Evolutionary conservation across 2,888 invertebrate species (phyloP).

Genomic region (Salticus scenicus): DNA sequence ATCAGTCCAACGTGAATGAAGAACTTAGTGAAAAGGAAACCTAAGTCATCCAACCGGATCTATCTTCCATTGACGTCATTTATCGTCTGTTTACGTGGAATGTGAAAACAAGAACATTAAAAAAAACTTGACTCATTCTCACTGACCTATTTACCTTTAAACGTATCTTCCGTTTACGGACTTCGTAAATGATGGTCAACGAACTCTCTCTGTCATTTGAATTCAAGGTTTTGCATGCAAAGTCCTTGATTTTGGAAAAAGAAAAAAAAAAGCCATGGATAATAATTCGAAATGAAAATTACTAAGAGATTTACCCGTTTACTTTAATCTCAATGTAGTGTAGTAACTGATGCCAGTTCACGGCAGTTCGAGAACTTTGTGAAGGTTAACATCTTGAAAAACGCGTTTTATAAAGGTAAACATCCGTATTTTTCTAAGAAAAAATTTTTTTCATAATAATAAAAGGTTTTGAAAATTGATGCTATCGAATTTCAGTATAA

Average conservation of each 20-base stretch:
- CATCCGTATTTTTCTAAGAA: too few relatives aligned
- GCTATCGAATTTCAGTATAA: too few relatives aligned
- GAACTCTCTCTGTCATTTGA: conserved; percentile 24
- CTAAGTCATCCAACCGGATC: conserved; percentile 51
- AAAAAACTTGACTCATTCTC: conserved; percentile 45
- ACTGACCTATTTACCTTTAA: conserved; percentile 52
- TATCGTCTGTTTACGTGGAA: conserved; percentile 44
- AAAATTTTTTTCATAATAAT: too few relatives aligned
- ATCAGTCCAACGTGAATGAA: too few relatives aligned
- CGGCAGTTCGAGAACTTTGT: neutral
- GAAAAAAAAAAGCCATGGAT: neutral
- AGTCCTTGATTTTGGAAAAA: conserved; percentile 6
- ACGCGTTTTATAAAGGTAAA: neutral
- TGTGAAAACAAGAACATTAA: neutral
- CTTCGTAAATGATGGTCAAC: conserved; percentile 46
- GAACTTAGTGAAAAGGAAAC: too few relatives aligned
- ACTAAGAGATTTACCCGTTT: neutral
- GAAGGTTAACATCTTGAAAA: neutral
- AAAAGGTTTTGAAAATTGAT: too few relatives aligned
- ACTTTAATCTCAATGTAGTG: neutral
- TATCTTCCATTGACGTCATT: conserved; percentile 39
- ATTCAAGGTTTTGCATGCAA: conserved; percentile 24
- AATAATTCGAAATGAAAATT: neutral
- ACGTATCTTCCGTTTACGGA: conserved; percentile 30
- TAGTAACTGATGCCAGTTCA: neutral